Percentiles rank a stretch among this genome's conserved stretches.
Conservation (phyloP, 2,113 vertebrate species). For the Archilochus colubris region DNA sequence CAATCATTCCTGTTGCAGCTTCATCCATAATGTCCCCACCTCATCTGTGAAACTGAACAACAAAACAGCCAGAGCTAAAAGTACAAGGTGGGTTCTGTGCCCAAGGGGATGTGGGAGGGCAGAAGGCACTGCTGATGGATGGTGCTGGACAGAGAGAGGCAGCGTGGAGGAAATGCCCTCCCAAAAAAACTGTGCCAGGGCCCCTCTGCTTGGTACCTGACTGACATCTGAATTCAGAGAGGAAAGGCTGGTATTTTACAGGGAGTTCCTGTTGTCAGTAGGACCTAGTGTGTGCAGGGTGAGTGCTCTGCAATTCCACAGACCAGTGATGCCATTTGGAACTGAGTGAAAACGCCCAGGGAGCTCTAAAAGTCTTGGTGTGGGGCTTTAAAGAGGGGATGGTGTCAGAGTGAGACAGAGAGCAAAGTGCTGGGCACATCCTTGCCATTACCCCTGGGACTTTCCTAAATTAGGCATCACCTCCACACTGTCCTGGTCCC, state of each 20-base stretch:
- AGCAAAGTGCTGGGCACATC: not conserved
- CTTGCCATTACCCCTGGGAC: too few relatives aligned
- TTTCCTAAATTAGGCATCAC: too few relatives aligned
- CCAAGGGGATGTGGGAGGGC: not conserved
- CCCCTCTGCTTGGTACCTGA: not conserved
- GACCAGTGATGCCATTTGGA: not conserved
- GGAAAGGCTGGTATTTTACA: not conserved
- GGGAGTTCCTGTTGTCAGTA: rapidly evolving
- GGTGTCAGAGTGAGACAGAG: rapidly evolving
- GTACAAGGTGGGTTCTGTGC: rapidly evolving
- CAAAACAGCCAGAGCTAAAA: not conserved
- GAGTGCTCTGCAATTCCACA: not conserved
- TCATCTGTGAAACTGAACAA: not conserved
- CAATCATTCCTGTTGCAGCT: not conserved
- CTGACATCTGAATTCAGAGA: too few relatives aligned
- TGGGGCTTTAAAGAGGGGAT: not conserved
- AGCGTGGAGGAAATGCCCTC: rapidly evolving
- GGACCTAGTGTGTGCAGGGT: rapidly evolving
- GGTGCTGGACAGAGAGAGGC: not conserved
- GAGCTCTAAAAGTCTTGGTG: rapidly evolving
- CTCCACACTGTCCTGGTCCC: rapidly evolving
- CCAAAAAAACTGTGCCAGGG: rapidly evolving
- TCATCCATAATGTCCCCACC: rapidly evolving
- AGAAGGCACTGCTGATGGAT: not conserved
- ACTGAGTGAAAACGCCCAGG: not conserved